Evolutionary conservation across 2,113 vertebrate species (phyloP).

Genomic region (Heterochromis multidens): DNA sequence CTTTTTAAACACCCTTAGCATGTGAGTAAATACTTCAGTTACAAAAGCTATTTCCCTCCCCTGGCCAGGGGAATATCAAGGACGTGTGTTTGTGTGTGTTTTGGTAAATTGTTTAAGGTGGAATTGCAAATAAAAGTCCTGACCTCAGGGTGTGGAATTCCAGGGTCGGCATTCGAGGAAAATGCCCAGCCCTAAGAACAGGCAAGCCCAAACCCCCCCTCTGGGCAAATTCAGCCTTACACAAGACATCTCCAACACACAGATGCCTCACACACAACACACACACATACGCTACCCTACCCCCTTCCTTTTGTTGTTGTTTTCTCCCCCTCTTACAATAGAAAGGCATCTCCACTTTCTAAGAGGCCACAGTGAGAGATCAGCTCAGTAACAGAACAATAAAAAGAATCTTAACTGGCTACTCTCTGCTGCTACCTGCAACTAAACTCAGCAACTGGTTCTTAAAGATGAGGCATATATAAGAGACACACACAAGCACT

Average conservation of each 20-base stretch:
- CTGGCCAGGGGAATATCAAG: not conserved
- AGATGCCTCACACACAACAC: slow-evolving; percentile 17
- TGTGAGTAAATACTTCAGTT: slow-evolving; percentile 44
- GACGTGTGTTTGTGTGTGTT: slow-evolving; percentile 24
- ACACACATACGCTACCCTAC: slow-evolving; percentile 56
- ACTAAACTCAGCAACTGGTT: slow-evolving; percentile 45
- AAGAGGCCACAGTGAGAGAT: slow-evolving; percentile 55
- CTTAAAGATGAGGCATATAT: slow-evolving; percentile 12
- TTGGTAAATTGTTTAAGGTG: slow-evolving; percentile 40
- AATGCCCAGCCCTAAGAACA: slow-evolving; percentile 58
- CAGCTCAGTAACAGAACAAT: slow-evolving; percentile 41
- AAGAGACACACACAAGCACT: slow-evolving; percentile 7
- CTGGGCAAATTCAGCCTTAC: slow-evolving; percentile 50
- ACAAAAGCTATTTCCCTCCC: slow-evolving; percentile 22
- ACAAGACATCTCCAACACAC: slow-evolving; percentile 50
- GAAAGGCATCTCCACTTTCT: slow-evolving; percentile 60
- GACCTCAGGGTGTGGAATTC: slow-evolving; percentile 67
- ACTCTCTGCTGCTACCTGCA: slow-evolving; percentile 17
- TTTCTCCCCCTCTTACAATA: slow-evolving; percentile 50
- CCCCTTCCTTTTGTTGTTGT: slow-evolving; percentile 70
- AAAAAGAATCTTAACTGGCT: slow-evolving; percentile 40
- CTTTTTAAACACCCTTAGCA: slow-evolving; percentile 16
- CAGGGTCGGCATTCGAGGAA: slow-evolving; percentile 63
- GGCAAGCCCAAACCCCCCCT: slow-evolving; percentile 56
- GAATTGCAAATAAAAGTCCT: slow-evolving; percentile 60